These are phyloP conservation scores for Hyperoodon ampullatus DNA, from an alignment of 2,113 vertebrate genomes.

Conservation along the genomic window DNA sequence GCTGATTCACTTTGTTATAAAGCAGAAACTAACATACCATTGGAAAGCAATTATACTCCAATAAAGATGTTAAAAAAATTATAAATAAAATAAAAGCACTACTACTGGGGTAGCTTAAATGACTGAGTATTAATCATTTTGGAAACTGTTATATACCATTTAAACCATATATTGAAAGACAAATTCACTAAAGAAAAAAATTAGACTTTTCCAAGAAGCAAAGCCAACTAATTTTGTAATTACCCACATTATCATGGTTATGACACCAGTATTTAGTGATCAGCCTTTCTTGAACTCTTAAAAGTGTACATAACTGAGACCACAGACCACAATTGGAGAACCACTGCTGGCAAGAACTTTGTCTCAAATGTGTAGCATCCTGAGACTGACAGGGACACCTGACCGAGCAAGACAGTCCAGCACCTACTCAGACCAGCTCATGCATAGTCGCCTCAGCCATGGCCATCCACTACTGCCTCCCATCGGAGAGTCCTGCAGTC, in stretches of 20 bases:
- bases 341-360: background rate
- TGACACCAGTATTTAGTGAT: background rate
- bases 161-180: background rate
- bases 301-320: background rate
- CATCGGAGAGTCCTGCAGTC: background rate
- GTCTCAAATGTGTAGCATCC: background rate
- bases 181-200: slow-evolving; percentile 1
- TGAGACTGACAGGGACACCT: background rate
- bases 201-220: background rate
- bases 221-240: background rate
- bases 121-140: background rate
- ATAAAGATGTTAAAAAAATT: too few relatives aligned
- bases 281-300: background rate
- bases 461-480: background rate
- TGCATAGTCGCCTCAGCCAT: background rate
- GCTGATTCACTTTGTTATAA: too few relatives aligned
- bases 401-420: background rate
- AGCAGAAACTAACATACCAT: too few relatives aligned
- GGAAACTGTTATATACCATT: background rate
- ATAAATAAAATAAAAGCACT: background rate
- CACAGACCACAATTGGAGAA: background rate
- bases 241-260: background rate
- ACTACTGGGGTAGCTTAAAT: background rate
- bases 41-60: too few relatives aligned
- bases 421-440: background rate